Evolutionary conservation across 2,797 vertebrate genomes (phyloP).

Genomic region (Clarias platycephalus): DNA sequence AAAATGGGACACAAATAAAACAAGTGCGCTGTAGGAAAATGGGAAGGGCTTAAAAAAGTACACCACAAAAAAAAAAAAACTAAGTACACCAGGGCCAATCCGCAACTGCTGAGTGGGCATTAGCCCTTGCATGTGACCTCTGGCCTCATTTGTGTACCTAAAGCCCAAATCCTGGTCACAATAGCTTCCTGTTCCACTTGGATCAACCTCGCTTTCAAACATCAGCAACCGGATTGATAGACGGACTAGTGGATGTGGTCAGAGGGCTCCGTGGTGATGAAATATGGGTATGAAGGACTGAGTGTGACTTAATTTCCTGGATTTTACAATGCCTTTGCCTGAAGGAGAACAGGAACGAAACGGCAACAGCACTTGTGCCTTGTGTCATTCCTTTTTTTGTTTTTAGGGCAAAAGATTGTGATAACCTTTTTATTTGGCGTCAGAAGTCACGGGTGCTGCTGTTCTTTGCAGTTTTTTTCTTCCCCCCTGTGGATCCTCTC

Average conservation of each 20-base stretch:
- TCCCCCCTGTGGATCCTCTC: constrained; percentile 61
- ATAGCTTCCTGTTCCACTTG: constrained; percentile 83
- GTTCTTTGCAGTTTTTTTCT: constrained; percentile 44
- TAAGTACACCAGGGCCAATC: constrained; percentile 65
- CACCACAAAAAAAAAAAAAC: constrained; percentile 40
- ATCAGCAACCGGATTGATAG: constrained; percentile 68
- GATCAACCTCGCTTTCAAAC: constrained; percentile 76
- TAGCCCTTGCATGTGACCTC: constrained; percentile 80
- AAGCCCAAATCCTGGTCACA: constrained; percentile 83
- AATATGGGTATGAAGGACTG: constrained; percentile 47
- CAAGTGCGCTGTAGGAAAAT: constrained; percentile 14
- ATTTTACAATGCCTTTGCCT: constrained; percentile 61
- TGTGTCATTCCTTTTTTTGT: constrained; percentile 53
- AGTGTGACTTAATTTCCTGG: constrained; percentile 64
- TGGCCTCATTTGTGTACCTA: constrained; percentile 72
- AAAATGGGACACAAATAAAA: constrained; percentile 24
- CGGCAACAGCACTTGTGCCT: constrained; percentile 52
- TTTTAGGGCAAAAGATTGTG: constrained; percentile 56
- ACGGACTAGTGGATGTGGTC: constrained; percentile 66
- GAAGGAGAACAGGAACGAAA: constrained; percentile 53
- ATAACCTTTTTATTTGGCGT: constrained; percentile 41
- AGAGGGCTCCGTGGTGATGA: constrained; percentile 58
- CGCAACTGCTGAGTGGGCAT: constrained; percentile 79
- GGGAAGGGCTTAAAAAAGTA: constrained; percentile 9
- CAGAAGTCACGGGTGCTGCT: constrained; percentile 53